Conservation (phyloP, 2,797 vertebrate species). For the Falco biarmicus region DNA sequence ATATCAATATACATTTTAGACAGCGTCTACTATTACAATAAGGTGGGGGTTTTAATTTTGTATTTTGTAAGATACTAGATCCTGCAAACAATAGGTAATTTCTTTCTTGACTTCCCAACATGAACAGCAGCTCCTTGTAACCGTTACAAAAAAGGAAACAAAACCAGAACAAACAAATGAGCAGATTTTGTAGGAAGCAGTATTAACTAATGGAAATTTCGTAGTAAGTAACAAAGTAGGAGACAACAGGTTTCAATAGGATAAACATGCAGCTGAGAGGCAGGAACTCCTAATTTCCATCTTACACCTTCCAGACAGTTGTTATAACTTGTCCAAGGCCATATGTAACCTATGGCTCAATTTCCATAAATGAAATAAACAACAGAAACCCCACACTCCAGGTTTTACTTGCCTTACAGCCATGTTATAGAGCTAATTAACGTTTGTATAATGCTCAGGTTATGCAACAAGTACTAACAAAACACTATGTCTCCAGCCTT, state of each 20-base stretch:
- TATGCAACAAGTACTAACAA: slow-evolving; percentile 54
- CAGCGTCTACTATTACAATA: background rate
- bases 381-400: background rate
- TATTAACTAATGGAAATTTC: background rate
- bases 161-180: background rate
- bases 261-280: background rate
- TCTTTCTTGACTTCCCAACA: background rate
- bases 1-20: background rate
- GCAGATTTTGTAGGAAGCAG: background rate
- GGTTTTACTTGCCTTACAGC: slow-evolving; percentile 45
- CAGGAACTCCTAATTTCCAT: background rate
- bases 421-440: slow-evolving; percentile 12
- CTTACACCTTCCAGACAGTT: background rate
- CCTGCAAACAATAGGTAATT: background rate
- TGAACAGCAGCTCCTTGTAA: background rate
- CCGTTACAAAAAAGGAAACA: background rate
- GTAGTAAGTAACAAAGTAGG: background rate
- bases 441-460: background rate
- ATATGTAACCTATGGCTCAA: slow-evolving; percentile 9
- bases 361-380: slow-evolving; percentile 12
- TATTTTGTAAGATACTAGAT: background rate
- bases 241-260: background rate
- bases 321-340: slow-evolving; percentile 28
- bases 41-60: background rate
- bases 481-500: background rate